phyloP scores from a whole-genome alignment of 2,888 invertebrate genomes.

The Bombylius major region DNA sequence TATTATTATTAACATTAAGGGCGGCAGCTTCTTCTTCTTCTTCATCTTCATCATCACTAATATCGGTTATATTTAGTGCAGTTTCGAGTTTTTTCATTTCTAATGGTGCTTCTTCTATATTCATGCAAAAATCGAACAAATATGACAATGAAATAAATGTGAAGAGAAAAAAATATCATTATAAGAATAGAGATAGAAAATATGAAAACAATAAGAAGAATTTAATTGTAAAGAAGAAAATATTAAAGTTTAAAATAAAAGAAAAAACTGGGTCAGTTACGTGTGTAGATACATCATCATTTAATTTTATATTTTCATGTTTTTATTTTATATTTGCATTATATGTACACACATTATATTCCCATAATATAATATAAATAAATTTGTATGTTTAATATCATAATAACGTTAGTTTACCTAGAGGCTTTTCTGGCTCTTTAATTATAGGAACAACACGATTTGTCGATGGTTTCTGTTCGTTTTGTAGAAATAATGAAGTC shows the following conservation, averaged over 20 bases:
- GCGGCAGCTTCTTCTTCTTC: conserved; percentile 12
- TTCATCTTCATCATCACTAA: conserved; percentile 29
- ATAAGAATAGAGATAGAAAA: too few relatives aligned
- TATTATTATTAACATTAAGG: conserved; percentile 3
- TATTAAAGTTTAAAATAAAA: too few relatives aligned
- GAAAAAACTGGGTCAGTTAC: background rate
- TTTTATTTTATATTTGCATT: background rate
- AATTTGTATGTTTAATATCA: background rate
- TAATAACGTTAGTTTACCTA: conserved; percentile 17
- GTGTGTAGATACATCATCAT: background rate
- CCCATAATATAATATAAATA: background rate
- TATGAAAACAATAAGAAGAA: too few relatives aligned
- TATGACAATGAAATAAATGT: background rate
- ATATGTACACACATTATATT: background rate
- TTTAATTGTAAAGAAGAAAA: too few relatives aligned
- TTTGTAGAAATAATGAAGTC: conserved; percentile 38
- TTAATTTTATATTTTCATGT: too few relatives aligned
- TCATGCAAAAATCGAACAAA: background rate
- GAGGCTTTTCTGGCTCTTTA: conserved; percentile 30
- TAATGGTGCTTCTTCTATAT: conserved; percentile 24
- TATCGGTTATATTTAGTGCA: conserved; percentile 27
- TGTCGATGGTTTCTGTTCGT: conserved; percentile 34
- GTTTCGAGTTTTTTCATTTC: conserved; percentile 33
- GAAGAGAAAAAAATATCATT: background rate
- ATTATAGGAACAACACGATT: conserved; percentile 35